Conservation (phyloP, 2,113 vertebrate species). For the Orycteropus afer region DNA sequence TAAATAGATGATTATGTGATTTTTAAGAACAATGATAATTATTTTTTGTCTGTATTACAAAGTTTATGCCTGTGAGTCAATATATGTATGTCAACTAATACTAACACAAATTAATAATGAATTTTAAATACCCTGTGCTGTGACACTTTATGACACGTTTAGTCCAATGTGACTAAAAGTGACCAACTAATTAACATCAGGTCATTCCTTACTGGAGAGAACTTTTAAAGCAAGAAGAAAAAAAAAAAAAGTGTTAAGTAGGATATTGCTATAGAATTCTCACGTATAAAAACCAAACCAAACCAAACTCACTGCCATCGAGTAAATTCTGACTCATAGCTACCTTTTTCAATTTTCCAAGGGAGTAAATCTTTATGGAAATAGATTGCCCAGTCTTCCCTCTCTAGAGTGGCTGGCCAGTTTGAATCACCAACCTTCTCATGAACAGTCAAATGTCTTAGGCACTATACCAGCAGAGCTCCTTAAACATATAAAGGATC, state of each 20-base stretch:
- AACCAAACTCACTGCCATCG: too few relatives aligned
- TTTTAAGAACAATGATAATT: not conserved
- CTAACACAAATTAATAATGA: not conserved
- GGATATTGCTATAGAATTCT: not conserved
- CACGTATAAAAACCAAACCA: not conserved
- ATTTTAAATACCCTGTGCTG: not conserved
- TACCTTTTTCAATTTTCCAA: too few relatives aligned
- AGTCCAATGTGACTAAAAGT: not conserved
- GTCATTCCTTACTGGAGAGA: not conserved
- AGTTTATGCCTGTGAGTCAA: not conserved
- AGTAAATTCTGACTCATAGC: too few relatives aligned
- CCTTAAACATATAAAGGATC: too few relatives aligned
- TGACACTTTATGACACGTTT: not conserved
- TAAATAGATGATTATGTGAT: not conserved
- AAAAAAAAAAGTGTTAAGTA: not conserved
- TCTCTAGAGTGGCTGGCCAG: too few relatives aligned
- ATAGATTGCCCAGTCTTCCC: too few relatives aligned
- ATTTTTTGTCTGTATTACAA: not conserved
- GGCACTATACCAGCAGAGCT: too few relatives aligned
- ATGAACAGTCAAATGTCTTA: too few relatives aligned
- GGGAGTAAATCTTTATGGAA: too few relatives aligned
- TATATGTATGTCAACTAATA: not conserved
- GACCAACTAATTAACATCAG: not conserved
- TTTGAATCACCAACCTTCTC: too few relatives aligned
- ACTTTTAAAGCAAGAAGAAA: not conserved